phyloP scores from a whole-genome alignment of 1,140 invertebrate genomes.

The Drosophila erecta region DNA sequence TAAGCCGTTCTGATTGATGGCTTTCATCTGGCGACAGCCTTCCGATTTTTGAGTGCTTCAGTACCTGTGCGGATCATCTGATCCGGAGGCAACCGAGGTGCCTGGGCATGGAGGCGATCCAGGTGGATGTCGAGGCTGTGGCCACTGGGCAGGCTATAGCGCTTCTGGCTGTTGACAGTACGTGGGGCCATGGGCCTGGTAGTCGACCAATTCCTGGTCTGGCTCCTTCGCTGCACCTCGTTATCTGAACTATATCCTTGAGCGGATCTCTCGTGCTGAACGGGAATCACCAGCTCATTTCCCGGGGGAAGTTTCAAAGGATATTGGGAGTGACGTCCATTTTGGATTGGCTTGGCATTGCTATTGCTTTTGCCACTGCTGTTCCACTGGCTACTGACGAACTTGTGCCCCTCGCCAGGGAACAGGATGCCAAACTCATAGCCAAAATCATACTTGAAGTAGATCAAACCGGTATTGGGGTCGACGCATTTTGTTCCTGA shows the following conservation, averaged over 20 bases:
- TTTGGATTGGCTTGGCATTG: conserved; percentile 64
- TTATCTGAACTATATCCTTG: conserved; percentile 75
- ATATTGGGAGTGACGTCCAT: conserved; percentile 70
- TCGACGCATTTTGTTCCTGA: conserved; percentile 91
- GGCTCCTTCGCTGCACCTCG: conserved; percentile 49
- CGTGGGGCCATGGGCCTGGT: conserved; percentile 80
- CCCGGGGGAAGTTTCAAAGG: conserved; percentile 67
- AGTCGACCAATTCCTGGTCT: conserved; percentile 85
- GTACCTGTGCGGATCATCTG: conserved; percentile 72
- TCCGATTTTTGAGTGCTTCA: conserved; percentile 11
- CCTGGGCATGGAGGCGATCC: conserved; percentile 76
- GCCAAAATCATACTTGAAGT: conserved; percentile 94
- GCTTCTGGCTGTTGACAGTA: conserved; percentile 77
- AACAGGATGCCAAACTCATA: conserved; percentile 92
- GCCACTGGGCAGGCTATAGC: conserved; percentile 83
- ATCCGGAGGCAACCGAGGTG: conserved; percentile 69
- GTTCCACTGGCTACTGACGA: conserved; percentile 84
- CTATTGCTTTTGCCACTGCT: conserved; percentile 84
- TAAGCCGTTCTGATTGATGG: conserved; percentile 28
- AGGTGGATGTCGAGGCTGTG: conserved; percentile 81
- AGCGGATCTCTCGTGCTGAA: conserved; percentile 63
- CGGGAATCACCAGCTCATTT: conserved; percentile 78
- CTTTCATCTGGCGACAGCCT: conserved; percentile 18
- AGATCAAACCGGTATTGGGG: conserved; percentile 91
- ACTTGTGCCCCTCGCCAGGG: conserved; percentile 88